These are phyloP conservation scores for Lycia hirtaria DNA, from an alignment of 2,888 invertebrate species.

Conservation along the genomic window DNA sequence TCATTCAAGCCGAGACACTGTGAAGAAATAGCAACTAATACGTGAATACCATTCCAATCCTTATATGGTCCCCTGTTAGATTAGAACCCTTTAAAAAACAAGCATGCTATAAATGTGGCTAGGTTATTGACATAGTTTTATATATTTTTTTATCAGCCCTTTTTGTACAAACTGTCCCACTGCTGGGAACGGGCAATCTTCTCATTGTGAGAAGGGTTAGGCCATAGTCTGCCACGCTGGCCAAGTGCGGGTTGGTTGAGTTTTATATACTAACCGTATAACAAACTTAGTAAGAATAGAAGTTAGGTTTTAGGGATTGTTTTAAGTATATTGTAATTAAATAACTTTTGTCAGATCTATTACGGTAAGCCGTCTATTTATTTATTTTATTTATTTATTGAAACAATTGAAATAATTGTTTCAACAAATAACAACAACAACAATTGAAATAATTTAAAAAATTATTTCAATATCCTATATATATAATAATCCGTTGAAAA, in stretches of 20 bases:
- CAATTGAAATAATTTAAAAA: neutral
- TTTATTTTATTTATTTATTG: no score
- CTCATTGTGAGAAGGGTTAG: no score
- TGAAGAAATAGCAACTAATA: slow-evolving; percentile 37
- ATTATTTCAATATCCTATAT: neutral
- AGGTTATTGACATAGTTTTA: neutral
- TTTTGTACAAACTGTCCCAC: no score
- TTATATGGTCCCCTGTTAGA: slow-evolving; percentile 10
- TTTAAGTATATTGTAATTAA: neutral
- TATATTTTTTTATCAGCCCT: no score
- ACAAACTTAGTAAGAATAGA: no score
- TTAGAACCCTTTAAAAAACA: slow-evolving; percentile 9
- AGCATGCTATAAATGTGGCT: neutral
- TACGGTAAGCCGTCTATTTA: no score
- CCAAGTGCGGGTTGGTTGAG: no score
- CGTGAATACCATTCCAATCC: slow-evolving; percentile 30
- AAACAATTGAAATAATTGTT: no score
- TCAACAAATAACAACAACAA: neutral
- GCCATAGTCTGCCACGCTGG: no score
- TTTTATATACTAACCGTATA: no score
- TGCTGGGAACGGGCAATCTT: no score
- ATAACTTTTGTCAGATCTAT: neutral
- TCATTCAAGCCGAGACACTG: slow-evolving; percentile 48
- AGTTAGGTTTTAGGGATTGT: no score
- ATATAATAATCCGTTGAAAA: neutral